A percentile compares a stretch with the other conserved stretches of the same genome.
Evolutionary conservation across 2,113 vertebrate genomes (phyloP).

Genomic region (Bubo blakistoni): DNA sequence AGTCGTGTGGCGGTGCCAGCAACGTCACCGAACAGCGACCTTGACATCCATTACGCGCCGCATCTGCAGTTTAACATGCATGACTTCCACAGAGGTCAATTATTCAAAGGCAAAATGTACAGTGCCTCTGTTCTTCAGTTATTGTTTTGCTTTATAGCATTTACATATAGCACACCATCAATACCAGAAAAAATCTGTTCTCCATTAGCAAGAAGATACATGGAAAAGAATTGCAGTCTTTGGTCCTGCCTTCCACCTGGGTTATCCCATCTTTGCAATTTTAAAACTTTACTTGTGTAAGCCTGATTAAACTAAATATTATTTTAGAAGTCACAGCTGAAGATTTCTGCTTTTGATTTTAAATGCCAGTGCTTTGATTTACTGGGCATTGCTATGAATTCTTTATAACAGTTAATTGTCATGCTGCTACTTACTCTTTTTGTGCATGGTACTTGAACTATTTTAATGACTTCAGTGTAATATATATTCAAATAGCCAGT

Average conservation of each 20-base stretch:
- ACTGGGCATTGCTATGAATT: neutral
- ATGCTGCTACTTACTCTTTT: neutral
- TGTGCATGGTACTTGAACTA: neutral
- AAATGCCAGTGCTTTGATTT: neutral
- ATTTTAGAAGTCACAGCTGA: neutral
- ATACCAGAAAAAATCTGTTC: neutral
- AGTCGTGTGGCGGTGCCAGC: neutral
- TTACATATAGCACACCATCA: neutral
- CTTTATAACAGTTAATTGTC: neutral
- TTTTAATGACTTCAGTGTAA: neutral
- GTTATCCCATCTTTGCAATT: neutral
- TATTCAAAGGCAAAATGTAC: neutral
- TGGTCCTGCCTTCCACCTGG: neutral
- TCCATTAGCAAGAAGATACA: neutral
- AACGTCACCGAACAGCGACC: neutral
- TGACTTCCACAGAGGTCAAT: slow-evolving; percentile 9
- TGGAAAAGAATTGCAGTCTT: neutral
- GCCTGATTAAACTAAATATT: neutral
- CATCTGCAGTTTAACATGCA: slow-evolving; percentile 10
- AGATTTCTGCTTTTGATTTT: neutral
- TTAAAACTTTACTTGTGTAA: neutral
- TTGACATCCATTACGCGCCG: neutral
- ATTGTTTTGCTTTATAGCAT: neutral
- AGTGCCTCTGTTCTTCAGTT: neutral
- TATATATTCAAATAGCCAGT: neutral